A percentile compares a stretch with the other conserved stretches of the same genome.
phyloP scores from a whole-genome alignment of 2,797 vertebrate species.

The Hoplostethus mediterraneus region DNA sequence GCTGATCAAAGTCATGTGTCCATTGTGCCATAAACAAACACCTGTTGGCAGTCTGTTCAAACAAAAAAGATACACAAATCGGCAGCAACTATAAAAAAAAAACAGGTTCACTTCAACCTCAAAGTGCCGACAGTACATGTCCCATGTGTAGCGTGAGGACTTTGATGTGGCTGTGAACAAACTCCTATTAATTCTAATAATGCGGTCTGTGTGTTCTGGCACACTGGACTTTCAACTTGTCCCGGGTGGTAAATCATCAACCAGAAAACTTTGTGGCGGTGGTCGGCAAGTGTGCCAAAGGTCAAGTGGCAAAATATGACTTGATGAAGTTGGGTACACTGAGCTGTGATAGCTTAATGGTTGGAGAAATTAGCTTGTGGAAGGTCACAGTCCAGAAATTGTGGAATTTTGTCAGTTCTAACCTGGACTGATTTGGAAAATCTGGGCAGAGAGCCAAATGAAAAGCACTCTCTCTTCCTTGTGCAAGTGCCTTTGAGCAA shows the following conservation, averaged over 20 bases:
- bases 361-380: not conserved
- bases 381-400: not conserved
- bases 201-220: not conserved
- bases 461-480: too few relatives aligned
- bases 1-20: conserved; percentile 76
- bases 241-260: not conserved
- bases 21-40: conserved; percentile 70
- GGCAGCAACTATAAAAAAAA: conserved; percentile 22
- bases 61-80: conserved; percentile 57
- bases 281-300: not conserved
- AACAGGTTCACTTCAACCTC: conserved; percentile 21
- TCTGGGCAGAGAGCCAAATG: not conserved
- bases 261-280: not conserved
- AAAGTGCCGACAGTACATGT: not conserved
- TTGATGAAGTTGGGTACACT: not conserved
- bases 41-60: conserved; percentile 60
- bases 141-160: conserved; percentile 38
- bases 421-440: conserved; percentile 9
- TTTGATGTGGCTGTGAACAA: conserved; percentile 21
- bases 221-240: not conserved
- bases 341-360: not conserved
- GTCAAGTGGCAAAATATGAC: not conserved
- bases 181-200: not conserved
- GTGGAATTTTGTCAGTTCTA: not conserved
- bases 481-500: not conserved